Conservation (phyloP, 2,797 vertebrate species). For the Artibeus jamaicensis region DNA sequence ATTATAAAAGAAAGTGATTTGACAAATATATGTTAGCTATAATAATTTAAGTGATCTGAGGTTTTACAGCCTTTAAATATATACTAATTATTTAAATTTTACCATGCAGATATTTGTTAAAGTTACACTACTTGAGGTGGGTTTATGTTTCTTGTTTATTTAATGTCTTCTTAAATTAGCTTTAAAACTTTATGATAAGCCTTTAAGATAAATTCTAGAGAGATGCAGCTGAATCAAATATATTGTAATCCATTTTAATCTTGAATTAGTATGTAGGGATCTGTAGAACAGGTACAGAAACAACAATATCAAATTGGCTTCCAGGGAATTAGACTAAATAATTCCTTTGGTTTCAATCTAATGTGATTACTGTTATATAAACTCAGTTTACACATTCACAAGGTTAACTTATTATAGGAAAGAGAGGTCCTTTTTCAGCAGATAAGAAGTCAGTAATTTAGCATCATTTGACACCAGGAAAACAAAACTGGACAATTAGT, state of each 20-base stretch:
- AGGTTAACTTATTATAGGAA: background rate
- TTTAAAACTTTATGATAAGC: background rate
- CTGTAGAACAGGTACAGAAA: background rate
- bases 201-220: background rate
- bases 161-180: background rate
- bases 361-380: background rate
- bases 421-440: background rate
- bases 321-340: background rate
- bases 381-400: background rate
- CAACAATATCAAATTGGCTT: background rate
- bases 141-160: conserved; percentile 32
- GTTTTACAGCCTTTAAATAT: background rate
- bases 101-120: background rate
- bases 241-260: background rate
- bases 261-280: background rate
- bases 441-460: background rate
- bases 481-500: background rate
- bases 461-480: background rate
- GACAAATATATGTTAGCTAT: background rate
- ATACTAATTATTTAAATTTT: background rate
- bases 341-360: background rate
- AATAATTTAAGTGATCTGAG: background rate
- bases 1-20: background rate
- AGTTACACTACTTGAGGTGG: background rate
- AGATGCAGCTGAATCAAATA: background rate